Evolutionary conservation across 2,888 invertebrate genomes (phyloP), one percentile per base, ranked within the genome.

Genomic region (Beris morrisii): DNA sequence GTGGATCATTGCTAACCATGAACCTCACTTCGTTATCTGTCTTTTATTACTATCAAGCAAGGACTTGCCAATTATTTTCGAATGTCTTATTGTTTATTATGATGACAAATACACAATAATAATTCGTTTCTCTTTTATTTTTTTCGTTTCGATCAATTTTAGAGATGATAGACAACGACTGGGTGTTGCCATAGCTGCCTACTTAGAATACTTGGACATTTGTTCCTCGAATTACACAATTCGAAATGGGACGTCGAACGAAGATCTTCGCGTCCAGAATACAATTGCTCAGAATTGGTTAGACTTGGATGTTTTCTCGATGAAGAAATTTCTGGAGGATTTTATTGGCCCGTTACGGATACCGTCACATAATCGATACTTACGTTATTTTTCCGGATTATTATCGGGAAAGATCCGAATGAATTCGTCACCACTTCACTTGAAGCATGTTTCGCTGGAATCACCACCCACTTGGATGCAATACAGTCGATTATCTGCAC

Each of bases 161-260:
- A 15, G 15, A 31, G 15, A 45, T 64, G 90, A 89, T 76, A 87
- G 91, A 74, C 93, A 93, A 75, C 86, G 95, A 66, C 84, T 93
- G 43, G 95, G 94, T 54, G 91, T 94, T 61, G 87, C 95, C 71
- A 90, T 95, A 69, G 92, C 94, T 28, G 93, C 95, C 12, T 95
- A 94, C 82, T 92, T 95, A 90, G 92, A 95, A 82, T 96, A 95
- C 83, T 92, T 93, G 72, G 92, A 90, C 76, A 95, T 96, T 75
- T 95, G 95, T 82, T 93, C 93, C 57, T 73, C 73, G 53, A 74
- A 70, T 68, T 72, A 71, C 46, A 70, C 72, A 58, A 69, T 69
- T 64, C 85, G 85, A 73, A 80, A 81, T 31, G 67, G 72, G 13
- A 65, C 67, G 48, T 57, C 61, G 30, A 73, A 70, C 67, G 73